A percentile compares a stretch with the other conserved stretches of the same genome.
Evolutionary conservation across 2,888 invertebrate genomes (phyloP).

Genomic region (Xiphydria camelus): DNA sequence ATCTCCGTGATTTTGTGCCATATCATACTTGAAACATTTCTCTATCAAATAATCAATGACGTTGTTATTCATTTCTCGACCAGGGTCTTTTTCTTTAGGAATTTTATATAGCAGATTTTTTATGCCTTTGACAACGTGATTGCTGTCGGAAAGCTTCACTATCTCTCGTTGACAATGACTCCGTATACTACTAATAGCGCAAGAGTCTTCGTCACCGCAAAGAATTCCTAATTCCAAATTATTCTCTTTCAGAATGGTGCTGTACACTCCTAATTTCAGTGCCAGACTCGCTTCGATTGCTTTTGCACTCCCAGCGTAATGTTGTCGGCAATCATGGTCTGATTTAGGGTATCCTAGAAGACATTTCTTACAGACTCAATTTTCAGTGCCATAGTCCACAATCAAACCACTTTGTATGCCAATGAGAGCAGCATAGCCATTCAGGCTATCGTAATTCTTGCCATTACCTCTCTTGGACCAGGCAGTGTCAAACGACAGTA

Average conservation of each 20-base stretch:
- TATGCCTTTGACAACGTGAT: conserved; percentile 7
- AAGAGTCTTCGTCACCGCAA: conserved; percentile 19
- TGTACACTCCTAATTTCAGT: conserved; percentile 6
- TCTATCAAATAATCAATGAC: conserved; percentile 16
- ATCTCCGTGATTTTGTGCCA: conserved; percentile 16
- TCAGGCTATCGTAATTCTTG: too few species aligned
- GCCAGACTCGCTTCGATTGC: conserved; percentile 20
- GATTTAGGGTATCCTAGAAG: neutral
- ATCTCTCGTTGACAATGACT: neutral
- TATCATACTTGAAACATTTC: conserved; percentile 17
- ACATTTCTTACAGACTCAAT: conserved; percentile 5
- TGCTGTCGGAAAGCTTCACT: conserved; percentile 10
- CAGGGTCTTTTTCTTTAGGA: too few species aligned
- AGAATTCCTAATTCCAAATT: conserved; percentile 11
- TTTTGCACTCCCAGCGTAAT: conserved; percentile 17
- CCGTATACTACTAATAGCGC: conserved; percentile 12
- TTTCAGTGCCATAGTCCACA: conserved; percentile 7
- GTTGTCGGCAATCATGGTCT: conserved; percentile 17
- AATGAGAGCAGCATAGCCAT: conserved; percentile 2
- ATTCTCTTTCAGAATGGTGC: conserved; percentile 8
- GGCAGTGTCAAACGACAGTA: conserved; percentile 5
- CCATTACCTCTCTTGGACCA: too few species aligned
- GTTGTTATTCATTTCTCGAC: neutral
- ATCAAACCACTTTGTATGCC: conserved; percentile 7
- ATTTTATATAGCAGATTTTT: conserved; percentile 10